These are phyloP conservation scores for Ametastegia equiseti DNA, from an alignment of 2,888 invertebrate species.

Conservation along the genomic window DNA sequence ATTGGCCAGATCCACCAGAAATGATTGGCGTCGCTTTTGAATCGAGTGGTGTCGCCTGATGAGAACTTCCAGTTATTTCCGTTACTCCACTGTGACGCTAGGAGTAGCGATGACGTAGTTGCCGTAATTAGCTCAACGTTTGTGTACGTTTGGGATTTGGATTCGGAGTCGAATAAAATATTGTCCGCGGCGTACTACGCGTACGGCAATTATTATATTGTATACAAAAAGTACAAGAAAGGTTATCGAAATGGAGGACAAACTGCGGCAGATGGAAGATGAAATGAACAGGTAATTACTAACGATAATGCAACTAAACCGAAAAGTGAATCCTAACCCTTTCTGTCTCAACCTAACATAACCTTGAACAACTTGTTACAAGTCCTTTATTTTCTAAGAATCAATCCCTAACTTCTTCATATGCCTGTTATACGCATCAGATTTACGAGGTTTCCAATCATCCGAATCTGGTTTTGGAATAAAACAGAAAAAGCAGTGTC, in stretches of 20 bases:
- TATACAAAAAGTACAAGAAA: not conserved
- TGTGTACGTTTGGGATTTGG: not conserved
- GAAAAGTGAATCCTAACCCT: constrained; percentile 34
- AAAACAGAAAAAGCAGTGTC: constrained; percentile 29
- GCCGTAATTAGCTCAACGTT: not conserved
- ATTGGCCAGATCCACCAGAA: too few relatives aligned
- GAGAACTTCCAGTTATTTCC: not conserved
- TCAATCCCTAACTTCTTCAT: not conserved
- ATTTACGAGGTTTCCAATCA: not conserved
- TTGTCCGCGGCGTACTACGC: not conserved
- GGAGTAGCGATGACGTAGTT: not conserved
- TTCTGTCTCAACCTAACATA: not conserved
- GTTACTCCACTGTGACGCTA: not conserved
- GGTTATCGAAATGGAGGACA: constrained; percentile 74
- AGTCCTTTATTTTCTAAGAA: not conserved
- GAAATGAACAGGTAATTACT: constrained; percentile 89
- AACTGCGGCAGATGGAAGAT: constrained; percentile 91
- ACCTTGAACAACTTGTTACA: constrained; percentile 5
- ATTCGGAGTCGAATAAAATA: not conserved
- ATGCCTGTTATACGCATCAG: not conserved
- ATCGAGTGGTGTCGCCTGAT: too few relatives aligned
- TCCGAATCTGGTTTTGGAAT: not conserved
- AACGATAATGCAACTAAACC: constrained; percentile 49
- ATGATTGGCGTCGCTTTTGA: too few relatives aligned
- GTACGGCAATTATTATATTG: not conserved